A percentile compares a stretch with the other conserved stretches of the same genome.
Evolutionary conservation across 2,888 invertebrate species (phyloP).

Genomic region (Brachycybe producta): DNA sequence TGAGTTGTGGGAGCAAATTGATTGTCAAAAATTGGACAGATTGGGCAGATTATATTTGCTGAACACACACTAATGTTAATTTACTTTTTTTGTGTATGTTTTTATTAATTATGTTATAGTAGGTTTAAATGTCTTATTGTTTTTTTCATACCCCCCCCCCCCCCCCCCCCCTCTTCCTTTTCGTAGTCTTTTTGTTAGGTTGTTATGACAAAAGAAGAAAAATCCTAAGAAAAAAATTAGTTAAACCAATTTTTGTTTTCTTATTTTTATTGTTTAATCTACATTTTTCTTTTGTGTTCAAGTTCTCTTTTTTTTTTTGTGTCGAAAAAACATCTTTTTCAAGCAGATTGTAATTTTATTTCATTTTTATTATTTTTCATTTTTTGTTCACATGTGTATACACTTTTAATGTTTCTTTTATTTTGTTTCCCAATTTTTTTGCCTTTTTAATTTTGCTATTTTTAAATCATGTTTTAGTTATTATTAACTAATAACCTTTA

Average conservation of each 20-base stretch:
- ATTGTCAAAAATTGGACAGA: no score
- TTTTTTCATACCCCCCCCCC: conserved; percentile 10
- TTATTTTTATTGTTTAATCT: no score
- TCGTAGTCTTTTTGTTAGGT: neutral
- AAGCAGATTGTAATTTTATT: no score
- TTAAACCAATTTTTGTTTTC: neutral
- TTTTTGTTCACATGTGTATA: conserved; percentile 10
- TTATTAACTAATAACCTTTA: no score
- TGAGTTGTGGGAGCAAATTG: no score
- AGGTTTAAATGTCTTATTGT: conserved; percentile 12
- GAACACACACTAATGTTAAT: no score
- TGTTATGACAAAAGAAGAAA: neutral
- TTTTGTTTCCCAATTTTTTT: conserved; percentile 5
- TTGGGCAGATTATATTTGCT: no score
- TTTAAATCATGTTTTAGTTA: no score
- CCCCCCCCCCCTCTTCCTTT: conserved; percentile 1
- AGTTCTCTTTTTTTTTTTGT: neutral
- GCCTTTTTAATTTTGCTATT: neutral
- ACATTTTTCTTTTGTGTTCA: no score
- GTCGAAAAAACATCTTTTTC: neutral
- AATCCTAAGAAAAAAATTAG: neutral
- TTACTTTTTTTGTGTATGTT: no score
- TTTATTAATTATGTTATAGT: conserved; percentile 10
- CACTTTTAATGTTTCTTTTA: neutral
- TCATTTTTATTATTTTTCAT: neutral